phyloP scores from a whole-genome alignment of 2,888 invertebrate genomes.

The Papilio protenor region DNA sequence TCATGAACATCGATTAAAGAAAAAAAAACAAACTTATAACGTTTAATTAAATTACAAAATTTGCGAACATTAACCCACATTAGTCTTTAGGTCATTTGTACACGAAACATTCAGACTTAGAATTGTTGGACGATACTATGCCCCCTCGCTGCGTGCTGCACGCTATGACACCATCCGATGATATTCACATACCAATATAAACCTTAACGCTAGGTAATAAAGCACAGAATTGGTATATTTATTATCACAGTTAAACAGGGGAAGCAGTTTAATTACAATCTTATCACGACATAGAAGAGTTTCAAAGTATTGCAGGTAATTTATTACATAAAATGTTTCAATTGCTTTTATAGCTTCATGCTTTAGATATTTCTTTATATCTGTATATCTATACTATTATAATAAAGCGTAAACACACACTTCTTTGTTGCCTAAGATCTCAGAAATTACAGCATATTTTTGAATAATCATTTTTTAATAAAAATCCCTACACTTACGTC shows the following conservation, averaged over 20 bases:
- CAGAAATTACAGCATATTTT: too few relatives aligned
- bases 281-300: constrained; percentile 31
- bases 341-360: not conserved
- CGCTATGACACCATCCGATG: constrained; percentile 31
- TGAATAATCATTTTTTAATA: too few relatives aligned
- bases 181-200: not conserved
- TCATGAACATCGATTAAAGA: not conserved
- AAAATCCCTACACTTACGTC: too few relatives aligned
- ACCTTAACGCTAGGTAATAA: not conserved
- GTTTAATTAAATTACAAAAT: not conserved
- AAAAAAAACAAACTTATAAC: not conserved
- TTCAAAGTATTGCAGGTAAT: constrained; percentile 25
- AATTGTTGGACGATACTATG: constrained; percentile 29
- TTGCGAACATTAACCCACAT: constrained; percentile 32
- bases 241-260: constrained; percentile 17
- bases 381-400: too few relatives aligned
- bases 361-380: too few relatives aligned
- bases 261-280: constrained; percentile 37
- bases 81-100: constrained; percentile 35
- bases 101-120: constrained; percentile 31
- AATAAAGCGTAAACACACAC: too few relatives aligned
- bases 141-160: constrained; percentile 34
- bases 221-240: not conserved
- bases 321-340: constrained; percentile 3
- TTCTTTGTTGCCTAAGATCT: too few relatives aligned